Base-by-base conservation (phyloP, 2,113 vertebrate genomes). In the Donacobius atricapilla region DNA sequence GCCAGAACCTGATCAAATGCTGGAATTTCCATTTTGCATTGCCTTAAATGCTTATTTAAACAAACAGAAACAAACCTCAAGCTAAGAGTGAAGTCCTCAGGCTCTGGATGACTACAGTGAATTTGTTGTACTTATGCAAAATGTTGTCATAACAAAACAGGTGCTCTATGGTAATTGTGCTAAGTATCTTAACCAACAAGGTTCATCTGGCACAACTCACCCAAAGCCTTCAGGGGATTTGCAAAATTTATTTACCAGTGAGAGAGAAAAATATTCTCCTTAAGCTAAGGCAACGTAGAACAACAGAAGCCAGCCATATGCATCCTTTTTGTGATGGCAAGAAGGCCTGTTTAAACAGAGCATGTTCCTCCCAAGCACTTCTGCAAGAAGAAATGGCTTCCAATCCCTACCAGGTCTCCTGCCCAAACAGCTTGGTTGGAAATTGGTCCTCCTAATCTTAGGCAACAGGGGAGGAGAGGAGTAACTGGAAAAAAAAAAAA, bases 121-220 rank as follows among this genome's bases (percentile, higher is more conserved):
- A 83, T 70, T 90, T 64, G 78, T 35, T 58, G 68, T 68, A 77
- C 8, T 2, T 58, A 27, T 15, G 58, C 58, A 65, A 93, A 83
- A 77, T 39, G 39, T 54, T 89, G 92, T 81, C 81, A 90, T 66
- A 93, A 94, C 51, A 83, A 88, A 96, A 78, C 88, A 94, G 64
- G 79, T 93, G 87, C 57, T 90, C 51, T 23, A 73, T 63, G 27
- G 58, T 91, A 86, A 88, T 91, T 70, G 51, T 73, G 82, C 82
- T 86, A 86, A 92, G 47, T 90, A 58, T 80, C 56, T 44, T 90
- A 94, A 89, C 64, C 91, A 95, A 85, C 40, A 91, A 80, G 50
- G 64, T 86, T 96, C 71, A 69, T 77, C 71, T 83, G 84, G 85
- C 68, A 83, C 63, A 66, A 66, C 75, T 88, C 68, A 73, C 72